phyloP scores from a whole-genome alignment of 2,113 vertebrate species.

The Scophthalmus maximus region DNA sequence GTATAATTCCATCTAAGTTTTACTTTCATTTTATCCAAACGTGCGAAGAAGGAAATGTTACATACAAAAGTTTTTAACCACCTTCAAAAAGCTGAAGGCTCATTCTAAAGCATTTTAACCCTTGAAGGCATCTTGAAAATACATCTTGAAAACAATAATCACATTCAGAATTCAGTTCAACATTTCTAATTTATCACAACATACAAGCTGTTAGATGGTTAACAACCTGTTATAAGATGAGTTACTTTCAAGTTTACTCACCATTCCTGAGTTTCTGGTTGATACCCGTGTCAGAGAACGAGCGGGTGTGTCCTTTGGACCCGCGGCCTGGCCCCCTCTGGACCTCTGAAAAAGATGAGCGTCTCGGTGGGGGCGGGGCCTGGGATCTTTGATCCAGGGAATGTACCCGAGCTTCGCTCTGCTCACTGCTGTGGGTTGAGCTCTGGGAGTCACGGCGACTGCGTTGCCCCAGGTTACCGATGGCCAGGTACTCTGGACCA shows the following conservation, averaged over 20 bases:
- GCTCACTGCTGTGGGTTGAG: constrained; percentile 68
- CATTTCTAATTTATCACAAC: not conserved
- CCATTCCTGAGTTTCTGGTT: constrained; percentile 86
- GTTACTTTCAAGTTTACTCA: constrained; percentile 57
- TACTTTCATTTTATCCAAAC: not conserved
- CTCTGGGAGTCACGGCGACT: constrained; percentile 76
- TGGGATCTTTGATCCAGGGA: constrained; percentile 20
- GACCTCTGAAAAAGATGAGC: constrained; percentile 93
- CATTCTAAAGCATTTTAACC: not conserved
- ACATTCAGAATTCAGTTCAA: too few relatives aligned
- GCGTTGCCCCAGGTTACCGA: constrained; percentile 90
- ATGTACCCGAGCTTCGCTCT: constrained; percentile 48
- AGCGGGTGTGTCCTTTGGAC: constrained; percentile 88
- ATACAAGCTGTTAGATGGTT: not conserved
- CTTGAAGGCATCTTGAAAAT: not conserved
- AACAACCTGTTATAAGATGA: constrained; percentile 18
- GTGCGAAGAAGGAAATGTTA: not conserved
- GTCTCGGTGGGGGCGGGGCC: constrained; percentile 73
- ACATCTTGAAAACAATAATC: too few relatives aligned
- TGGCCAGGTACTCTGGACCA: constrained; percentile 95
- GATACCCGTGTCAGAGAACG: constrained; percentile 92
- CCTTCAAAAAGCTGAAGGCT: not conserved
- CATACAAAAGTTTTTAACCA: not conserved
- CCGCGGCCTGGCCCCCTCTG: constrained; percentile 78
- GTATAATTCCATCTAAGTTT: not conserved